Evolutionary conservation across 2,797 vertebrate genomes (phyloP).

Genomic region (Poecilia gillii): DNA sequence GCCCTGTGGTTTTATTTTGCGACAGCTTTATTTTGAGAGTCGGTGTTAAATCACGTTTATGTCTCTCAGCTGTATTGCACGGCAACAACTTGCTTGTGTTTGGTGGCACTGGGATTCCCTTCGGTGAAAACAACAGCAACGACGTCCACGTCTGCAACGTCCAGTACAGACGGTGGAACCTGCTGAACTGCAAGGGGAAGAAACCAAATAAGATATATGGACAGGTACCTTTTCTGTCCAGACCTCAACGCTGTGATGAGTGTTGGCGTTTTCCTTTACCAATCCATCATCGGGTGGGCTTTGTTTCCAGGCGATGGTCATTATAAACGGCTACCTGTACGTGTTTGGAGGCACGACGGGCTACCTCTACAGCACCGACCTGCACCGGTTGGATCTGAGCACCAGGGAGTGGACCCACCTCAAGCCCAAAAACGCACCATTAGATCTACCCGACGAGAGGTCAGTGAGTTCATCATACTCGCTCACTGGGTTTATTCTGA

Average conservation of each 20-base stretch:
- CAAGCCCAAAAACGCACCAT: constrained; percentile 92
- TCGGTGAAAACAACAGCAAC: constrained; percentile 97
- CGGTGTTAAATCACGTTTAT: rapidly evolving
- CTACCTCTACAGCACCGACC: constrained; percentile 96
- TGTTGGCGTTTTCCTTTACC: background rate
- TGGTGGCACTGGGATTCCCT: constrained; percentile 96
- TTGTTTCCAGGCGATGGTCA: constrained; percentile 80
- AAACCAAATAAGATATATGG: constrained; percentile 97
- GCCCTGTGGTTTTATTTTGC: background rate
- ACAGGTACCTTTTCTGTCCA: constrained; percentile 81
- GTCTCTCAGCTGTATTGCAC: constrained; percentile 87
- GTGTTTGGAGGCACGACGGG: constrained; percentile 98
- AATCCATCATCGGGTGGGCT: background rate
- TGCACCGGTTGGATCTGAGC: constrained; percentile 94
- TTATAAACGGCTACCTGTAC: constrained; percentile 95
- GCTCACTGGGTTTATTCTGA: background rate
- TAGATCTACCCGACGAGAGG: constrained; percentile 95
- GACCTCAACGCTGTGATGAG: background rate
- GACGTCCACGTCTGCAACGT: constrained; percentile 96
- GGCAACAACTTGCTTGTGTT: constrained; percentile 98
- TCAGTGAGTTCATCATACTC: constrained; percentile 58
- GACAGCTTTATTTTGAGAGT: too few relatives aligned
- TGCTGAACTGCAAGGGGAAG: constrained; percentile 93
- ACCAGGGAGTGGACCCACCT: constrained; percentile 95
- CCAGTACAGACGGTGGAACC: constrained; percentile 94